phyloP scores from a whole-genome alignment of 2,113 vertebrate genomes.

The Phyllostomus hastatus region DNA sequence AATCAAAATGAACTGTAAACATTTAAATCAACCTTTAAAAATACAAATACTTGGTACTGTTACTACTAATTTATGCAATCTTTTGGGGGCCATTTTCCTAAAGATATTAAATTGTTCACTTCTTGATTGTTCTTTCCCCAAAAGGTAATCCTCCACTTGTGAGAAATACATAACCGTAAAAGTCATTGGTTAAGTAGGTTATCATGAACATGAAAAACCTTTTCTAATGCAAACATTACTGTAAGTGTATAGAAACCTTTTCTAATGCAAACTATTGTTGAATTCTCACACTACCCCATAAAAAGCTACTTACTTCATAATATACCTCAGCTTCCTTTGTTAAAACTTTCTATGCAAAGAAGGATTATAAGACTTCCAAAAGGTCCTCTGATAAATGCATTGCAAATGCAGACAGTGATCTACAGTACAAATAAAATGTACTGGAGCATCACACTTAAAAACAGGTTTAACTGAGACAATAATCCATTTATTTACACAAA shows the following conservation, averaged over 20 bases:
- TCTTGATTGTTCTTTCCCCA: background rate
- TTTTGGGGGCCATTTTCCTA: background rate
- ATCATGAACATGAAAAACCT: background rate
- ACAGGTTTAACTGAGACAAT: conserved; percentile 17
- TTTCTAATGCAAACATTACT: too few species aligned
- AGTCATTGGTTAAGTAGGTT: background rate
- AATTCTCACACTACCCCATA: background rate
- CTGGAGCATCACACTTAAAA: background rate
- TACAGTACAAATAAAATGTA: background rate
- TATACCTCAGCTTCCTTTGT: background rate
- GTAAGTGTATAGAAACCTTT: background rate
- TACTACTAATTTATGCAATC: background rate
- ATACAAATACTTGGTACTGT: background rate
- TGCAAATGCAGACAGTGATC: background rate
- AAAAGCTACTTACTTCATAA: background rate
- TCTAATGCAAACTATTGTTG: background rate
- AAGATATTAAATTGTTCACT: background rate
- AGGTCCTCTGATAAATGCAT: background rate
- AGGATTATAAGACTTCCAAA: conserved; percentile 4
- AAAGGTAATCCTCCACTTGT: background rate
- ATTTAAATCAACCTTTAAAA: background rate
- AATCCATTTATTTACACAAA: background rate
- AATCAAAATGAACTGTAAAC: conserved; percentile 14
- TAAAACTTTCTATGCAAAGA: background rate
- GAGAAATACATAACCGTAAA: background rate